Evolutionary conservation across 2,797 vertebrate species (phyloP).

Genomic region (Enteromius unitaeniatus): DNA sequence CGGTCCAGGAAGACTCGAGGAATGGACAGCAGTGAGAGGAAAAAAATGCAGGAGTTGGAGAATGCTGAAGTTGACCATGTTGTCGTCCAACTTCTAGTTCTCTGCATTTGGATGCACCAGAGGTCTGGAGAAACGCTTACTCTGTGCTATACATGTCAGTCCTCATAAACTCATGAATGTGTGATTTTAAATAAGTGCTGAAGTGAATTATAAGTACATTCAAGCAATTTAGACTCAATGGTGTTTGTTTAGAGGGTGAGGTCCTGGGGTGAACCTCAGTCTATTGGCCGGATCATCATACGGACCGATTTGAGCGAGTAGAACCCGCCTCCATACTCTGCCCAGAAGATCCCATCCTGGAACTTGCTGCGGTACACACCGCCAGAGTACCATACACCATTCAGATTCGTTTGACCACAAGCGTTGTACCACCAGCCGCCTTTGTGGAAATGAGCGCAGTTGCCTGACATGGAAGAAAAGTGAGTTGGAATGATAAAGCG

Average conservation of each 20-base stretch:
- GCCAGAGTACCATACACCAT: slow-evolving; percentile 96
- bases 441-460: slow-evolving; percentile 98
- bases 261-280: slow-evolving; percentile 69
- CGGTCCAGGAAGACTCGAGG: not conserved
- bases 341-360: slow-evolving; percentile 98
- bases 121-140: not conserved
- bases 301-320: slow-evolving; percentile 93
- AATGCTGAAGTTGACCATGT: not conserved
- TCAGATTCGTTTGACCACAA: slow-evolving; percentile 96
- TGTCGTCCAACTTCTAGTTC: not conserved
- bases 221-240: slow-evolving; percentile 53
- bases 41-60: not conserved
- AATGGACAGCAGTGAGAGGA: not conserved
- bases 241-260: slow-evolving; percentile 16
- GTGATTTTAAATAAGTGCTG: slow-evolving; percentile 50
- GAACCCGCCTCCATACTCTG: slow-evolving; percentile 95
- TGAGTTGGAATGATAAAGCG: not conserved
- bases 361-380: slow-evolving; percentile 97
- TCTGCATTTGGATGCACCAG: not conserved
- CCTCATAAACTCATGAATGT: slow-evolving; percentile 30
- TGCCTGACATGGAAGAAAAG: slow-evolving; percentile 77
- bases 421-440: slow-evolving; percentile 99
- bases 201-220: slow-evolving; percentile 50
- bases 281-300: slow-evolving; percentile 97
- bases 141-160: slow-evolving; percentile 20